Conservation (phyloP, 2,113 vertebrate genomes). For the Upupa epops region DNA sequence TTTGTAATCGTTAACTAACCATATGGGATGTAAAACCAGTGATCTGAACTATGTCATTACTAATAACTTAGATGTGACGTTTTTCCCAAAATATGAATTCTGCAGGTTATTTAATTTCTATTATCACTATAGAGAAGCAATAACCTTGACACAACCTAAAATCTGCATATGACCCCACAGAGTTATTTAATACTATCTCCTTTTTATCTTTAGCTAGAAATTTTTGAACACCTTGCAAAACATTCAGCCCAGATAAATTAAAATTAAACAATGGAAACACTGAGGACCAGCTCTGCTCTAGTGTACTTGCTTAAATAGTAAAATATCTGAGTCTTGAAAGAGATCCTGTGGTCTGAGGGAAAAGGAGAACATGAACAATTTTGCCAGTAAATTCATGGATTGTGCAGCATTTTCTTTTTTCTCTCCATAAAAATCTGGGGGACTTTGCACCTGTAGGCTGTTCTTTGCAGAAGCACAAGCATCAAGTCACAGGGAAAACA, state of each 20-base stretch:
- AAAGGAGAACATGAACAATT: background rate
- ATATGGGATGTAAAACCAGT: slow-evolving; percentile 64
- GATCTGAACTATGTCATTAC: slow-evolving; percentile 58
- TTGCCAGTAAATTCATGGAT: background rate
- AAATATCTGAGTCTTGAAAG: background rate
- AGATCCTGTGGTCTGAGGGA: background rate
- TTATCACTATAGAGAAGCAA: background rate
- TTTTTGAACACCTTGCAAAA: background rate
- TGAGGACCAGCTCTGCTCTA: background rate
- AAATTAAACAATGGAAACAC: background rate
- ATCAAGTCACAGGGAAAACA: background rate
- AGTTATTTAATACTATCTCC: background rate
- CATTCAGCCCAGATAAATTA: background rate
- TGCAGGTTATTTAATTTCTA: background rate
- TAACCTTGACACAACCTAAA: background rate
- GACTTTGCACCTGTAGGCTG: background rate
- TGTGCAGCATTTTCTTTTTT: background rate
- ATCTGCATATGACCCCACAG: background rate
- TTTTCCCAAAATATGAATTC: slow-evolving; percentile 37
- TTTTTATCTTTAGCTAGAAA: background rate
- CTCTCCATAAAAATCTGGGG: background rate
- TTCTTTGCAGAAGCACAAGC: background rate
- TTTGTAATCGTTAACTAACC: slow-evolving; percentile 64
- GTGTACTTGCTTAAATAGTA: background rate
- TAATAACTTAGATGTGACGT: slow-evolving; percentile 36